Percentiles rank a stretch among this genome's conserved stretches.
Evolutionary conservation across 2,797 vertebrate species (phyloP).

Genomic region (Vireo griseus): DNA sequence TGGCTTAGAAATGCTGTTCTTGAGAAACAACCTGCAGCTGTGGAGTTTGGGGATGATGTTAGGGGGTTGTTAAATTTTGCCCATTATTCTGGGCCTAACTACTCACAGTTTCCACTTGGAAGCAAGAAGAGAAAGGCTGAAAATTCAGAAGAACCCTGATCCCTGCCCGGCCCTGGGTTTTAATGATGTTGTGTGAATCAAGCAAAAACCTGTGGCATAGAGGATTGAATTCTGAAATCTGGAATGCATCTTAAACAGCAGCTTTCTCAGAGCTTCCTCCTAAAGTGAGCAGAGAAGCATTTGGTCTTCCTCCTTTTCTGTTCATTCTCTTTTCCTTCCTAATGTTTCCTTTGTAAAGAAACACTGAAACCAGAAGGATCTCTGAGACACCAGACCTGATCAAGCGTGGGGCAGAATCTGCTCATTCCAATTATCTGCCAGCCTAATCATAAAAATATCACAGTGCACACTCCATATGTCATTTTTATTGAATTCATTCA

Average conservation of each 20-base stretch:
- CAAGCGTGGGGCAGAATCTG: conserved; percentile 73
- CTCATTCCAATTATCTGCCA: conserved; percentile 79
- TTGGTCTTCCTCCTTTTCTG: neutral
- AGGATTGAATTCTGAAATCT: neutral
- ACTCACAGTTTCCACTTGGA: neutral
- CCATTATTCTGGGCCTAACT: neutral
- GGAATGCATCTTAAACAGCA: conserved; percentile 13
- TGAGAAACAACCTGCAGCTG: neutral
- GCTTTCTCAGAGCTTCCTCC: neutral
- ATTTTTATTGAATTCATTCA: conserved; percentile 80
- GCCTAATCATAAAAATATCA: conserved; percentile 78
- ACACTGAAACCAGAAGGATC: conserved; percentile 57
- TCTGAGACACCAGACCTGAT: conserved; percentile 68
- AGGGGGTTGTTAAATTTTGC: neutral
- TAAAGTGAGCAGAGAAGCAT: neutral
- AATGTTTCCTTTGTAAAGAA: neutral
- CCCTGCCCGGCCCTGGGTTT: neutral
- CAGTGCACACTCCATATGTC: conserved; percentile 72
- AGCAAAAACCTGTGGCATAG: neutral
- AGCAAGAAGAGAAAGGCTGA: neutral
- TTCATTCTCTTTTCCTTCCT: neutral
- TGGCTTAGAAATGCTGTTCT: neutral
- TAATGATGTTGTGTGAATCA: neutral
- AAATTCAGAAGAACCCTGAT: neutral
- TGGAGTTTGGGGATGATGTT: neutral